phyloP scores from a whole-genome alignment of 1,140 invertebrate genomes.

The Acromyrmex charruanus region DNA sequence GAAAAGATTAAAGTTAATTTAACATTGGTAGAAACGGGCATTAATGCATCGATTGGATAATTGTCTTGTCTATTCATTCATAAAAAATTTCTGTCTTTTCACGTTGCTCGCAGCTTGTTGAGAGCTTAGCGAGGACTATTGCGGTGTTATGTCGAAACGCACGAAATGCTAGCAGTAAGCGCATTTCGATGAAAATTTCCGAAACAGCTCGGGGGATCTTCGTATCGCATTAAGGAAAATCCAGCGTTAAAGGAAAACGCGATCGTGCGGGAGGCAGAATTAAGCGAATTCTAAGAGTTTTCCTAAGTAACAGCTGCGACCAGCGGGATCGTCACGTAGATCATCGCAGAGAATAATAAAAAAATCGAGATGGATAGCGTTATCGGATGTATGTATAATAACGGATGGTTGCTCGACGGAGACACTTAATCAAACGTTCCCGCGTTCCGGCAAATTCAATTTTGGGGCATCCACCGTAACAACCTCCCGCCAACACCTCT shows the following conservation, averaged over 20 bases:
- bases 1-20: too few relatives aligned
- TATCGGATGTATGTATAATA: slow-evolving; percentile 34
- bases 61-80: not conserved
- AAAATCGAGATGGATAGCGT: slow-evolving; percentile 50
- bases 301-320: not conserved
- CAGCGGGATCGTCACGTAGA: not conserved
- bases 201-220: not conserved
- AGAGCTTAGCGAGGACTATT: not conserved
- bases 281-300: slow-evolving; percentile 13
- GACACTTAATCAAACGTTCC: slow-evolving; percentile 68
- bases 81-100: slow-evolving; percentile 9
- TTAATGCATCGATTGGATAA: not conserved
- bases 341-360: slow-evolving; percentile 21
- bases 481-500: slow-evolving; percentile 37
- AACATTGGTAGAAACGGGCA: too few relatives aligned
- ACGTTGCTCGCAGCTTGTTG: not conserved
- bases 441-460: slow-evolving; percentile 74
- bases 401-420: slow-evolving; percentile 47
- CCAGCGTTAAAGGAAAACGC: not conserved
- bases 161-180: not conserved
- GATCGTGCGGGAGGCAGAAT: too few relatives aligned
- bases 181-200: not conserved
- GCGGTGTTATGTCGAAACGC: not conserved
- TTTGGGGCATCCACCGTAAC: slow-evolving; percentile 55
- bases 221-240: not conserved